phyloP scores from a whole-genome alignment of 2,113 vertebrate genomes.

The Amphiprion ocellaris region DNA sequence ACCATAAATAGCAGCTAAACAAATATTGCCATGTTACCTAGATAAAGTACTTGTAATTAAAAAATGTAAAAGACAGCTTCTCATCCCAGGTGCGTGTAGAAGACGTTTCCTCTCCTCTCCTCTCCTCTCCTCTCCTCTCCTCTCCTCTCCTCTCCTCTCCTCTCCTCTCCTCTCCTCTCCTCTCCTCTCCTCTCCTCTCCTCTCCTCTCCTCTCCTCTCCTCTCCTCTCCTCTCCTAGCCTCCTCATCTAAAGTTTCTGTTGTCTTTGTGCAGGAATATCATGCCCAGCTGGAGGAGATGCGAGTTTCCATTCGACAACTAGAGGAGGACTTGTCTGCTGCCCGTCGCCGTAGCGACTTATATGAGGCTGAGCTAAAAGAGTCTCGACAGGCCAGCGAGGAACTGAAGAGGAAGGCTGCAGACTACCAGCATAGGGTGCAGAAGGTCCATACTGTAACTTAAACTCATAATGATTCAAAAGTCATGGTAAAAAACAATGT shows the following conservation, averaged over 20 bases:
- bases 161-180: neutral
- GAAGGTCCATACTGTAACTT: slow-evolving; percentile 85
- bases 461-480: slow-evolving; percentile 5
- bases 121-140: neutral
- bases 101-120: neutral
- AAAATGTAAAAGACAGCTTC: neutral
- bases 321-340: slow-evolving; percentile 97
- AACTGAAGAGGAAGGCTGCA: slow-evolving; percentile 94
- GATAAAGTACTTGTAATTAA: slow-evolving; percentile 13
- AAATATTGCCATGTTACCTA: slow-evolving; percentile 1
- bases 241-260: neutral
- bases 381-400: slow-evolving; percentile 92
- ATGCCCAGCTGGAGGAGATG: slow-evolving; percentile 98
- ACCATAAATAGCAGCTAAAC: slow-evolving; percentile 4
- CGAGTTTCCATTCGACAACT: slow-evolving; percentile 95
- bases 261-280: slow-evolving; percentile 89
- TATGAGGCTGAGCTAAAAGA: slow-evolving; percentile 96
- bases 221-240: neutral
- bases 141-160: neutral
- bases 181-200: neutral
- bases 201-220: neutral
- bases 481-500: neutral
- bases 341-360: slow-evolving; percentile 95
- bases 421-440: slow-evolving; percentile 95
- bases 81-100: neutral